Percentiles rank a stretch among this genome's conserved stretches.
Evolutionary conservation across 2,113 vertebrate species (phyloP).

Genomic region (Anoplopoma fimbria): DNA sequence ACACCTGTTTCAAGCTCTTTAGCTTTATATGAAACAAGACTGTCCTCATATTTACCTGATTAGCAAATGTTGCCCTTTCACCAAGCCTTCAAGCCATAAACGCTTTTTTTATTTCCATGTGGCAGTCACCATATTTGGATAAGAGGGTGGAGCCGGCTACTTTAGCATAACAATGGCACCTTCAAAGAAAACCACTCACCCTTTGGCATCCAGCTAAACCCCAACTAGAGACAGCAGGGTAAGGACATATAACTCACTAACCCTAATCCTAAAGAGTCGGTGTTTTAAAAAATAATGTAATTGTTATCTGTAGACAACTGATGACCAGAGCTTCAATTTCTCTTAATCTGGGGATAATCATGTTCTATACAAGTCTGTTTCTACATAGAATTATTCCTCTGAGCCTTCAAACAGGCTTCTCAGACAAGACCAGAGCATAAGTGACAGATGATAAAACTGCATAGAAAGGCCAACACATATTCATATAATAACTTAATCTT

Average conservation of each 20-base stretch:
- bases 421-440: not conserved
- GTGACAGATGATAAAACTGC: not conserved
- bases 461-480: not conserved
- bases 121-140: not conserved
- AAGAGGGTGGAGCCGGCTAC: not conserved
- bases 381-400: not conserved
- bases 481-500: not conserved
- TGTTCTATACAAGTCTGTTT: not conserved
- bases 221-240: not conserved
- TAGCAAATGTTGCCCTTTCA: not conserved
- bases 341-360: not conserved
- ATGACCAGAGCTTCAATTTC: not conserved
- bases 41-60: not conserved
- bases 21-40: not conserved
- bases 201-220: not conserved
- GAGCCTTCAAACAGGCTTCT: constrained; percentile 2
- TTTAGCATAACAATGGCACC: too few relatives aligned
- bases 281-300: not conserved
- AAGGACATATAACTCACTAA: too few relatives aligned
- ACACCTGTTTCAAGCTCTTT: not conserved
- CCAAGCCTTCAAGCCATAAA: not conserved
- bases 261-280: too few relatives aligned
- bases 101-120: not conserved
- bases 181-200: not conserved
- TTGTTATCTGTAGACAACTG: not conserved